Conservation (phyloP, 1,140 invertebrate species). For the Tetraneura akinire region DNA sequence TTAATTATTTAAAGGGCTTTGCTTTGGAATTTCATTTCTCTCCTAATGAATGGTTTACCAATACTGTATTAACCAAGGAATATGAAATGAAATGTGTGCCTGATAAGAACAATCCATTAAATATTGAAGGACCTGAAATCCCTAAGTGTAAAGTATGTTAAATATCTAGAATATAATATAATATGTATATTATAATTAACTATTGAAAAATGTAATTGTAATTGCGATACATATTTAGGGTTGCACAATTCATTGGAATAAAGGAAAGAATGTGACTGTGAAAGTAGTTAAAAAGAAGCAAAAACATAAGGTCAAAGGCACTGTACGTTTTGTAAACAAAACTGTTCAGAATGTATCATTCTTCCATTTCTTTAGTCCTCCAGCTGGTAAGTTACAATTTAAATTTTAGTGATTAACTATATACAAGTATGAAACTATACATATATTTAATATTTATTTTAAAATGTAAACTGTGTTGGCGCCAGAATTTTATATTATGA, state of each 20-base stretch:
- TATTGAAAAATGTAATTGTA: not conserved
- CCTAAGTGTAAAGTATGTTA: constrained; percentile 81
- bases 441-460: too few species aligned
- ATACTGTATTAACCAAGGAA: constrained; percentile 89
- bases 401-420: too few species aligned
- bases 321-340: constrained; percentile 90
- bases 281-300: constrained; percentile 98
- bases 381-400: constrained; percentile 63
- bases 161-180: constrained; percentile 55
- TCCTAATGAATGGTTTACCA: constrained; percentile 95
- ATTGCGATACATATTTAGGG: constrained; percentile 63
- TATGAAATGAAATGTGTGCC: constrained; percentile 92
- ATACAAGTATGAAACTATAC: not conserved
- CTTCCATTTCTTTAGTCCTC: constrained; percentile 98
- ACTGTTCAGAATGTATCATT: constrained; percentile 93
- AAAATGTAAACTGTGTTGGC: too few species aligned
- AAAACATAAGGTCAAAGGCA: constrained; percentile 93
- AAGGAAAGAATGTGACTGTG: constrained; percentile 95
- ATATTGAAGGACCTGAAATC: constrained; percentile 97
- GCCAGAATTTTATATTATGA: too few species aligned
- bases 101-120: constrained; percentile 88
- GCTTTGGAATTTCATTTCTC: constrained; percentile 91
- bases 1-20: constrained; percentile 70
- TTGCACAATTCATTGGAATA: constrained; percentile 90
- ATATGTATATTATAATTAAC: too few species aligned